A percentile compares a stretch with the other conserved stretches of the same genome.
Conservation (phyloP, 2,888 invertebrate genomes). For the Seira musarum region DNA sequence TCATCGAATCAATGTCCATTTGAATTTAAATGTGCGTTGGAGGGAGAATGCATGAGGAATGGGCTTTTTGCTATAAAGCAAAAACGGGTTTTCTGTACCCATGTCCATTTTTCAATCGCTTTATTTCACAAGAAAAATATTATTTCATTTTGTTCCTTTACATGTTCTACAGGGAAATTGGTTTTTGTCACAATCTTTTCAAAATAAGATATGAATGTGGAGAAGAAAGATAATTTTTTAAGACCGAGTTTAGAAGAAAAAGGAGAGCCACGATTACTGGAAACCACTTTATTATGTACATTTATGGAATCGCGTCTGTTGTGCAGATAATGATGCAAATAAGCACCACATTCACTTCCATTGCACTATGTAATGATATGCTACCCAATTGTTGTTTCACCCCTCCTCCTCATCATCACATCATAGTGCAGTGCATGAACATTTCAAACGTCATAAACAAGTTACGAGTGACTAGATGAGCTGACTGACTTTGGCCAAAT, state of each 20-base stretch:
- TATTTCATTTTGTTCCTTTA: background rate
- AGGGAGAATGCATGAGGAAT: background rate
- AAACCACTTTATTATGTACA: slow-evolving; percentile 44
- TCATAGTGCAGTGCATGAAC: no score
- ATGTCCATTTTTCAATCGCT: background rate
- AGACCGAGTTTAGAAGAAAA: slow-evolving; percentile 16
- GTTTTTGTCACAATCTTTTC: slow-evolving; percentile 13
- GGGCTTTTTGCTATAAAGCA: background rate
- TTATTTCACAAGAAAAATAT: background rate
- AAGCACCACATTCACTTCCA: slow-evolving; percentile 18
- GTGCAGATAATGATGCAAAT: slow-evolving; percentile 43
- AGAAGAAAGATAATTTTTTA: slow-evolving; percentile 1
- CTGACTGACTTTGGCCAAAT: no score
- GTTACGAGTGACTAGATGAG: no score
- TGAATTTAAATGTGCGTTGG: no score
- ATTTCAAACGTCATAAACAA: no score
- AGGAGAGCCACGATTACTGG: slow-evolving; percentile 40
- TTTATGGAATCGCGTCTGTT: slow-evolving; percentile 18
- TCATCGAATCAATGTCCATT: no score
- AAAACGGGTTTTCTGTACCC: background rate
- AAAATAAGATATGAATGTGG: slow-evolving; percentile 16
- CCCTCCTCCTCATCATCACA: no score
- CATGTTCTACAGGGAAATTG: background rate
- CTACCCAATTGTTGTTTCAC: slow-evolving; percentile 26
- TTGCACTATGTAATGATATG: slow-evolving; percentile 19